Evolutionary conservation across 1,140 invertebrate species (phyloP).

Genomic region (Ips nitidus): DNA sequence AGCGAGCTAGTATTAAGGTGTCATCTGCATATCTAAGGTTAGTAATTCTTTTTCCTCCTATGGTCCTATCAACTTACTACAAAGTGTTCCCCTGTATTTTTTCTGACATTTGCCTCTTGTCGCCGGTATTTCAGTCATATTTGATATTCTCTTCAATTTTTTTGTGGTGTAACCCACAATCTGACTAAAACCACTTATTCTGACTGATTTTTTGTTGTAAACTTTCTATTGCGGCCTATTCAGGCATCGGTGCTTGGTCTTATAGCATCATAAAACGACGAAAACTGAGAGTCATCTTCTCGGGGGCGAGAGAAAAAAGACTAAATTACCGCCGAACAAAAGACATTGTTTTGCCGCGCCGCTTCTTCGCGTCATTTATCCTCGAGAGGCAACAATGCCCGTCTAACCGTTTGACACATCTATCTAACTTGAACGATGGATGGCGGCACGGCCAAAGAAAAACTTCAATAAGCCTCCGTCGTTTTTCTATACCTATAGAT

Average conservation of each 20-base stretch:
- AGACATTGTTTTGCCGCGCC: slow-evolving; percentile 59
- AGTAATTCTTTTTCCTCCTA: too few species aligned
- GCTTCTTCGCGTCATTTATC: slow-evolving; percentile 57
- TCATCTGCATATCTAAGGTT: too few species aligned
- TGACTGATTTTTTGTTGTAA: too few species aligned
- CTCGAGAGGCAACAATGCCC: slow-evolving; percentile 55
- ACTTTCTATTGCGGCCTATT: too few species aligned
- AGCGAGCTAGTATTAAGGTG: too few species aligned
- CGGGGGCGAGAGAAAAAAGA: slow-evolving; percentile 36
- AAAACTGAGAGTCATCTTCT: slow-evolving; percentile 9
- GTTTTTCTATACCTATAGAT: neutral
- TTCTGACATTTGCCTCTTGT: too few species aligned
- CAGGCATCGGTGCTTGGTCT: neutral
- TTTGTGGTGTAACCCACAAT: too few species aligned
- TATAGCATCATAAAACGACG: neutral
- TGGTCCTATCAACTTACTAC: too few species aligned
- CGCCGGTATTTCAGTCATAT: too few species aligned
- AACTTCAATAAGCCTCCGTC: slow-evolving; percentile 7
- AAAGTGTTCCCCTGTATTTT: too few species aligned
- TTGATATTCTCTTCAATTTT: too few species aligned
- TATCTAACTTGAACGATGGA: slow-evolving; percentile 54
- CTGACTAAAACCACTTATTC: too few species aligned
- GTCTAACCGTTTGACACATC: slow-evolving; percentile 59
- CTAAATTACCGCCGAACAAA: slow-evolving; percentile 55
- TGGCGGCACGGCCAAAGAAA: slow-evolving; percentile 11